Evolutionary conservation across 2,113 vertebrate genomes (phyloP), one percentile per base, ranked within the genome.

Genomic region (Malaclemys terrapin): DNA sequence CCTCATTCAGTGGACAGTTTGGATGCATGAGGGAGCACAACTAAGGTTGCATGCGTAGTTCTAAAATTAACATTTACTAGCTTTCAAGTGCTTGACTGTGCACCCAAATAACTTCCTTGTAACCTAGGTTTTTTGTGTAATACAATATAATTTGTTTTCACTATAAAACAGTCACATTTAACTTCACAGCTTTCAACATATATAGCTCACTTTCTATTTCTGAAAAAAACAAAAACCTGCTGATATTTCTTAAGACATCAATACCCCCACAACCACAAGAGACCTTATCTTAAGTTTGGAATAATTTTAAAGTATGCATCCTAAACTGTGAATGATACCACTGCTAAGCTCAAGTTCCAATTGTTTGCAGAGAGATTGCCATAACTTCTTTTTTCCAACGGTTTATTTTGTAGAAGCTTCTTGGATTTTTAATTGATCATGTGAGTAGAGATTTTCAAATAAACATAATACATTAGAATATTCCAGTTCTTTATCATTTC

Each of bases 291-390:
- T 94, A 87, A 92, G 56, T 79, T 85, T 47, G 52, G 89, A 91
- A 85, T 42, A 62, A 93, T 20, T 90, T 94, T 87, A 87, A 94
- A 91, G 31, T 93, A 92, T 90, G 95, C 87, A 96, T 86, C 84
- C 94, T 93, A 69, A 80, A 45, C 62, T 53, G 19, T 79, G 84
- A 82, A 89, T 88, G 27, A 82, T 88, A 83, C 89, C 56, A 92
- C 90, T 93, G 91, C 87, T 16, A 79, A 47, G 8, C 47, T 50
- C 35, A 50, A 52, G 91, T 2, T 84, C 20, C 19, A 17, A n/a
- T 6, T 84, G 45, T 87, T 9, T 81, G 57, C n/a, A 87, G 38
- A 82, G 81, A 92, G 80, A 91, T 78, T 49, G 25, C 12, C 78
- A 78, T 38, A 97, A 49, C 79, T 95, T 75, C 27, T 75, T 93